Conservation (phyloP, 2,113 vertebrate genomes). For the Meleagris gallopavo region DNA sequence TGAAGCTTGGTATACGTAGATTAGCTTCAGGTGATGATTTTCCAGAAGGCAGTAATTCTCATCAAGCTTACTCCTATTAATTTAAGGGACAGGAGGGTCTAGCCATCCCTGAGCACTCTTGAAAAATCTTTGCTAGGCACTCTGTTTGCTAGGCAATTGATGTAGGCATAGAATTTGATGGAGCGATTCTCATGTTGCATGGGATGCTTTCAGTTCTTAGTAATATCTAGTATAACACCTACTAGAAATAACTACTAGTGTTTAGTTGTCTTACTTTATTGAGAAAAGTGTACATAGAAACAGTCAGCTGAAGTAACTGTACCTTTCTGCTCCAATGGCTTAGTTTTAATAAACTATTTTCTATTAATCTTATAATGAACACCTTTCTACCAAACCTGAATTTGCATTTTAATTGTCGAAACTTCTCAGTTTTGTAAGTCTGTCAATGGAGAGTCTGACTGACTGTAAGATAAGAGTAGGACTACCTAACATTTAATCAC, state of each 20-base stretch:
- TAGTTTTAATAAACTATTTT: slow-evolving; percentile 11
- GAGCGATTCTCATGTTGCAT: background rate
- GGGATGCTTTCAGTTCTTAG: background rate
- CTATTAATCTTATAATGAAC: slow-evolving; percentile 8
- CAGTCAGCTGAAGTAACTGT: background rate
- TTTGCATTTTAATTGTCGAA: background rate
- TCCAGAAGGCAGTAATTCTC: background rate
- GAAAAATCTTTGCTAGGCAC: background rate
- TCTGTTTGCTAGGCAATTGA: background rate
- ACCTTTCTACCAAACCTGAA: background rate
- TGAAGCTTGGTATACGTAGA: accelerated
- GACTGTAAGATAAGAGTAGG: background rate
- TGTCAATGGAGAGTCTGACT: background rate
- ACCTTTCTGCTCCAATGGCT: background rate
- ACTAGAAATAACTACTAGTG: background rate
- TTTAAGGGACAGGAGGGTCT: background rate
- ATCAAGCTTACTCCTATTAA: background rate
- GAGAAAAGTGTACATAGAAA: background rate
- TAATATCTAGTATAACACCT: background rate
- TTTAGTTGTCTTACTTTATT: background rate
- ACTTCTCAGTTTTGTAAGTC: background rate
- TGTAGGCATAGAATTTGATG: background rate
- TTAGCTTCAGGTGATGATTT: background rate
- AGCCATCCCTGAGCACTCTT: background rate
- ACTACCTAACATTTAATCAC: background rate